Base-by-base conservation (phyloP, 2,888 invertebrate genomes). In the Drosophila barbarae region DNA sequence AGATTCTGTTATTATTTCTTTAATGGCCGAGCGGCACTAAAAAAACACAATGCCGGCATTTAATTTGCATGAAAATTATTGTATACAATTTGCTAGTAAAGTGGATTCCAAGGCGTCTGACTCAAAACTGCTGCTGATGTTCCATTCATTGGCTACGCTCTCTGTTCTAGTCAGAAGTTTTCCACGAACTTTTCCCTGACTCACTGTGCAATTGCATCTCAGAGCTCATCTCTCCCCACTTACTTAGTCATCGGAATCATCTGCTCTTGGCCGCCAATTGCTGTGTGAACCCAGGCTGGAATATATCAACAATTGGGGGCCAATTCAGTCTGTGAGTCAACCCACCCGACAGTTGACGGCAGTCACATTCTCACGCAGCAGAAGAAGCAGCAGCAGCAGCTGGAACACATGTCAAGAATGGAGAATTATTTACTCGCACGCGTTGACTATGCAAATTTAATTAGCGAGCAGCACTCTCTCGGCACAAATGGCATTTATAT, bases 251-350 rank as follows among this genome's bases (percentile, higher is more conserved):
- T 77, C 72, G 36, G 23, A 10, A 23, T 18, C 47, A 63, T 71
- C 69, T 71, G 61, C 54, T 75, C 47, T 41, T 51, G 35, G 64
- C 51, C 60, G 47, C 61, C 68, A 80, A 85, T 77, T 80, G 70
- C 67, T 85, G 70, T 85, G 82, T 65, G 86, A 85, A 75, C 69
- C 69, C 59, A 68, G 54, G 54, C 50, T 52, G 63, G 46, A 56
- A 58, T 21, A 58, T 42, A 47, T 41, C 69, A 52, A 63, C 69
- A 77, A 67, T 73, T 80, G 72, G 67, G 64, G 54, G 59, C 44
- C 30, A 44, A 44, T 44, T 44, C 44, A 26, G 46, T 59, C 63
- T 61, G 53, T 81, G 84, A 85, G 59, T 77, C 84, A 85, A 65
- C 70, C 54, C 46, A 9, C 30, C 8, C 8, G 63, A 54, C 57